Percentiles rank a stretch among this genome's conserved stretches.
Evolutionary conservation across 1,140 invertebrate genomes (phyloP).

Genomic region (Drosophila melanica): DNA sequence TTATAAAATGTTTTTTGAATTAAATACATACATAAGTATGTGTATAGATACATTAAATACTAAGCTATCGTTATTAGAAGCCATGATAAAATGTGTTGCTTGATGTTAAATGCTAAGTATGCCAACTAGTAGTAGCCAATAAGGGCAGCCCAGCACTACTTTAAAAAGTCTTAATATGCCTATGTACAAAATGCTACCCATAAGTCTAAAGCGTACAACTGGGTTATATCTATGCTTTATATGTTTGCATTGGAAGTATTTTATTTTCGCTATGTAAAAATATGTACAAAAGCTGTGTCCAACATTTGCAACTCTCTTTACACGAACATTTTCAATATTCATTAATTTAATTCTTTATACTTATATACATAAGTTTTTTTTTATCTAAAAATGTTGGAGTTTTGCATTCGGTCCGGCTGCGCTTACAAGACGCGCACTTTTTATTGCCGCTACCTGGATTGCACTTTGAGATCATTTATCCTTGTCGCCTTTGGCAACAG

Average conservation of each 20-base stretch:
- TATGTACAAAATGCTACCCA: constrained; percentile 33
- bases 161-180: constrained; percentile 69
- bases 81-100: constrained; percentile 60
- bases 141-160: constrained; percentile 26
- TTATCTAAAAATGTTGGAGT: constrained; percentile 27
- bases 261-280: constrained; percentile 28
- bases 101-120: constrained; percentile 66
- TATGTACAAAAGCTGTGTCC: constrained; percentile 55
- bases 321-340: constrained; percentile 20
- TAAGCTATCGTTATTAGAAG: constrained; percentile 57
- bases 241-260: constrained; percentile 27
- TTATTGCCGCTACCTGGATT: constrained; percentile 59
- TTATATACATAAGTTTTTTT: constrained; percentile 17
- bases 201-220: constrained; percentile 13
- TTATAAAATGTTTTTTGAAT: constrained; percentile 39
- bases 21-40: constrained; percentile 21
- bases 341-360: neutral
- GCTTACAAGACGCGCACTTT: constrained; percentile 8
- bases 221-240: constrained; percentile 9
- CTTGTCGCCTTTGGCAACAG: constrained; percentile 34
- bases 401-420: constrained; percentile 29
- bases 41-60: constrained; percentile 57
- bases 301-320: constrained; percentile 59
- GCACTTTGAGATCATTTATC: constrained; percentile 82
- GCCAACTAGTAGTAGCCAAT: constrained; percentile 35